phyloP scores from a whole-genome alignment of 2,888 invertebrate genomes.

The Orchestes rusci region DNA sequence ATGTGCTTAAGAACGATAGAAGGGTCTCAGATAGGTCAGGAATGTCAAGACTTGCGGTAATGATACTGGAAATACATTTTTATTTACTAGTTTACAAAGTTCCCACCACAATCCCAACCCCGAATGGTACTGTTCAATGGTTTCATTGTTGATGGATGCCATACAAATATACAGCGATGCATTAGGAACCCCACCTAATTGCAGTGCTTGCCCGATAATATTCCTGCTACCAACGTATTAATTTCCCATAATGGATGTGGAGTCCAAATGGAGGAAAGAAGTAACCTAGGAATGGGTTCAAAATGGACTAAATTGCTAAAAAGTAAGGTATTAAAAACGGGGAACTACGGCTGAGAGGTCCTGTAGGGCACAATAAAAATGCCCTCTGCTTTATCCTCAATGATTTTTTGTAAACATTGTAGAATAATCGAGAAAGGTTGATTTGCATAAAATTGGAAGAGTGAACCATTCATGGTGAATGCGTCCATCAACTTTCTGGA shows the following conservation, averaged over 20 bases:
- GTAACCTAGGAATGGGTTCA: no score
- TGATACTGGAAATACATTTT: no score
- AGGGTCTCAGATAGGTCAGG: constrained; percentile 6
- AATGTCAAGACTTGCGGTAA: constrained; percentile 10
- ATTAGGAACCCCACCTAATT: constrained; percentile 5
- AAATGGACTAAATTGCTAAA: no score
- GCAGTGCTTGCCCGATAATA: constrained; percentile 8
- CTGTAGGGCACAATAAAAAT: no score
- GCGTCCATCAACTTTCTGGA: constrained; percentile 7
- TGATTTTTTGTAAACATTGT: no score
- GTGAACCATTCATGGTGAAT: constrained; percentile 1
- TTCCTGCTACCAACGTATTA: constrained; percentile 10
- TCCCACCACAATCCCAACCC: constrained; percentile 9
- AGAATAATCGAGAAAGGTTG: constrained; percentile 20
- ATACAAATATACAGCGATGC: constrained; percentile 6
- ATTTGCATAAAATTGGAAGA: constrained; percentile 20
- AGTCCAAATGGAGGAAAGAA: constrained; percentile 3
- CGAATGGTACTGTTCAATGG: constrained; percentile 3
- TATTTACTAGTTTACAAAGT: constrained; percentile 2
- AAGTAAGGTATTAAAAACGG: no score
- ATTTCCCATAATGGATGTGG: constrained; percentile 7
- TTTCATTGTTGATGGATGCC: no score
- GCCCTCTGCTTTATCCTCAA: no score
- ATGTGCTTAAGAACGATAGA: constrained; percentile 4
- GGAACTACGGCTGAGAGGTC: constrained; percentile 7